Evolutionary conservation across 2,113 vertebrate genomes (phyloP).

Genomic region (Lycaon pictus): DNA sequence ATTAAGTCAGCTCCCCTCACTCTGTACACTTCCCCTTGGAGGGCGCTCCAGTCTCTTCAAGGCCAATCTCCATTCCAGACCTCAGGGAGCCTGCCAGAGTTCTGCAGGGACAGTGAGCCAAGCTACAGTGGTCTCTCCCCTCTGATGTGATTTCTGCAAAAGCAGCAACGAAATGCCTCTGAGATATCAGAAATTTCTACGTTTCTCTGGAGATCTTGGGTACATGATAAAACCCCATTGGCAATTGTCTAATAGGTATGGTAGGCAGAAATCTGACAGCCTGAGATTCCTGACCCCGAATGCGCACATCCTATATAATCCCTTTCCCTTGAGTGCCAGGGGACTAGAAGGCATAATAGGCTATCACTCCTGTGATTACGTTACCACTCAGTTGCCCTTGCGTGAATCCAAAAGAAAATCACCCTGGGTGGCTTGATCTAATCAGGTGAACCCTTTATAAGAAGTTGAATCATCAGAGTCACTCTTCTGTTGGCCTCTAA

Average conservation of each 20-base stretch:
- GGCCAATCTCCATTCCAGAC: not conserved
- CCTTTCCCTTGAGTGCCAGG: rapidly evolving
- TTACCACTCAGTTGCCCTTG: not conserved
- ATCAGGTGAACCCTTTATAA: not conserved
- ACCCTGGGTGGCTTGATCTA: not conserved
- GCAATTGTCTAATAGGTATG: not conserved
- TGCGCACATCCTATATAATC: not conserved
- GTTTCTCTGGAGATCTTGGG: not conserved
- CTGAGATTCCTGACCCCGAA: too few species aligned
- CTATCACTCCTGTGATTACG: not conserved
- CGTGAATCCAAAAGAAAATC: not conserved
- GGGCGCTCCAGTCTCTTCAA: not conserved
- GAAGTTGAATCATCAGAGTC: not conserved
- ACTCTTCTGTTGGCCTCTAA: not conserved
- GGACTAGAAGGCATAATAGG: too few species aligned
- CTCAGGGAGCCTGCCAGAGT: not conserved
- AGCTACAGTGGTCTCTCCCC: not conserved
- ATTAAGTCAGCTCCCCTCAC: not conserved
- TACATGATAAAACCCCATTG: not conserved
- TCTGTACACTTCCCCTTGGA: not conserved
- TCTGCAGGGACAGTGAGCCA: not conserved
- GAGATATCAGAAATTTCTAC: not conserved
- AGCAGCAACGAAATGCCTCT: not conserved
- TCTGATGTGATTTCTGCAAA: not conserved
- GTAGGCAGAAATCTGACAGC: not conserved